Evolutionary conservation across 2,888 invertebrate species (phyloP), one percentile per base, ranked within the genome.

Genomic region (Noctua fimbriata): DNA sequence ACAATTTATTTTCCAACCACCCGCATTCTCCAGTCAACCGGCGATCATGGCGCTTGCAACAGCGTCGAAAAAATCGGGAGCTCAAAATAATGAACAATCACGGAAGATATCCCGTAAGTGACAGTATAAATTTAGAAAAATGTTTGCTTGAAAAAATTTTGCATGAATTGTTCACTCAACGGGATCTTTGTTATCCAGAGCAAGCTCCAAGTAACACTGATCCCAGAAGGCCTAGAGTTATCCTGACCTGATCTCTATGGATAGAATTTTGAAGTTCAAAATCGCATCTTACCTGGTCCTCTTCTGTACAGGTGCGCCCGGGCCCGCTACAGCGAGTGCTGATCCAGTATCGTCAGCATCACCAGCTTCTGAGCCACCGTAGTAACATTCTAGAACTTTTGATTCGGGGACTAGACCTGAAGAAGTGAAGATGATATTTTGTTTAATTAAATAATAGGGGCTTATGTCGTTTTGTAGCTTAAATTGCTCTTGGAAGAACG

Each of bases 361-460:
- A 2, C 95, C 96, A 0, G 95, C 94, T 60, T 95, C 96, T 5
- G 94, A 93, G 0, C 96, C 94, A 10, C 96, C 95, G 91, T 97
- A 97, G 92, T 97, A 96, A 83, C 95, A 95, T 84, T 97, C 97
- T 83, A 97, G 92, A 1, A 98, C 97, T 88, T 97, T 97, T 70
- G 97, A 97, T 90, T 98, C 98, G 0, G 97, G 96, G 1, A 97
- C 94, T 49, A 97, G 89, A 67, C 97, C 97, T 94, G 83, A 0
- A 32, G 44, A 44, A 44, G 12, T 44, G 44, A 44, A 14, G 44
- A 44, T 9, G 44, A 14, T 44, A 44, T 44, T 44, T 44, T 9
- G 9, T 44, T 44, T 44, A 41, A 41, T 41, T 12, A 44, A 44
- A 44, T 44, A 12, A 44, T 44, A 44, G 44, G 44, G 2, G 44